Base-by-base conservation (phyloP, 2,113 vertebrate species). In the Acanthochromis polyacanthus region DNA sequence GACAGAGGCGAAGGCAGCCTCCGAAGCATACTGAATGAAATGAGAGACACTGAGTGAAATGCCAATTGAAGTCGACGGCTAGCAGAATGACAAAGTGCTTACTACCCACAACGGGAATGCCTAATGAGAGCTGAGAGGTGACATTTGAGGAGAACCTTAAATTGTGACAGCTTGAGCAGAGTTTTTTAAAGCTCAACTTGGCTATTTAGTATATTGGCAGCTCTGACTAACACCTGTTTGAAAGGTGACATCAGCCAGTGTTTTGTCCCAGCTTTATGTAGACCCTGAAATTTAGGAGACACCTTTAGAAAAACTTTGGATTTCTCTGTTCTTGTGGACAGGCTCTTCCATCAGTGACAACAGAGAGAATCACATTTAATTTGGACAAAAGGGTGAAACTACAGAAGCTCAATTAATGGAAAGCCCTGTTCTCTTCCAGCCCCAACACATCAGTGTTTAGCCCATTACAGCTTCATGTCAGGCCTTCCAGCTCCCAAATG, bases 31-130 rank as follows among this genome's bases (percentile, higher is more conserved):
- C 80, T 46, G 78, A 82, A 73, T 77, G 70, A 82, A 89, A 89
- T 64, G 75, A 86, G 76, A 72, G 76, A 81, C 77, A 53, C 68
- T 75, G 78, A 82, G 80, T 84, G 77, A 88, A 87, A 90, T 86
- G 88, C 80, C 86, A 87, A 71, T 88, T 87, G 51, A 68, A 78
- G 76, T 71, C 28, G 30, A 84, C 53, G 9, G 40, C 80, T 53
- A 70, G 23, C 32, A 45, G 85, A 84, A 88, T 88, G 79, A 86
- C 73, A 83, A 84, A 89, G 80, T 83, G 20, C 74, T 83, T 66
- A 71, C 71, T 53, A 43, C 58, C 28, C 14, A 16, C 75, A 78
- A 76, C 4, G 30, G 59, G 82, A 90, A 84, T 76, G 52, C 60
- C 69, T 78, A 83, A 85, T 83, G 78, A 81, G 55, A 77, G 72